A percentile compares a stretch with the other conserved stretches of the same genome.
These are phyloP conservation scores for Prionailurus bengalensis DNA, from an alignment of 2,113 vertebrate species.

Conservation along the genomic window DNA sequence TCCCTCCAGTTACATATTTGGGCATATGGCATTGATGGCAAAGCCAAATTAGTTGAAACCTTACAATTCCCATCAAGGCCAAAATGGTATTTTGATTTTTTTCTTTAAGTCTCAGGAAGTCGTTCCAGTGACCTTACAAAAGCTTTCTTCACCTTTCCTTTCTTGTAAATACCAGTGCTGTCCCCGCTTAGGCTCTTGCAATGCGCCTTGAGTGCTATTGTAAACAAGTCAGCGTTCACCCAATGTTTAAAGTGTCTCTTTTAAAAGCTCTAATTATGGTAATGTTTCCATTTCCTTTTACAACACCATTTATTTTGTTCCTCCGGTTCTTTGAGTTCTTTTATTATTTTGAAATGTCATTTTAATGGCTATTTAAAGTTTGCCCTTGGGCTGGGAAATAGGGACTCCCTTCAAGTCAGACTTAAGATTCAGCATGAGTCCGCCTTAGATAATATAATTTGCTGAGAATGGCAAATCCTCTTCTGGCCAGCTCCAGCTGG, in stretches of 20 bases:
- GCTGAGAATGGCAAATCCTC: conserved; percentile 78
- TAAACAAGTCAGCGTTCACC: conserved; percentile 55
- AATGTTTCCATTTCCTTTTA: conserved; percentile 49
- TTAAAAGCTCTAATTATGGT: not conserved
- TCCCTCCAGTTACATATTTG: not conserved
- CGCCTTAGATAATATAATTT: conserved; percentile 82
- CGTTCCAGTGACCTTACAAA: not conserved
- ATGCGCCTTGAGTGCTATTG: not conserved
- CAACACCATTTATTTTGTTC: conserved; percentile 55
- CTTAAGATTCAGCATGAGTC: conserved; percentile 75
- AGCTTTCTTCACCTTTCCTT: conserved; percentile 38
- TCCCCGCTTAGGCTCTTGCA: conserved; percentile 32
- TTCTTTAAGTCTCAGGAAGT: not conserved
- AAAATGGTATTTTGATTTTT: not conserved
- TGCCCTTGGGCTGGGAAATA: conserved; percentile 72
- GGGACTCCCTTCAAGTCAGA: conserved; percentile 73
- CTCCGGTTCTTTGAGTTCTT: conserved; percentile 68
- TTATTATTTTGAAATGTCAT: conserved; percentile 74
- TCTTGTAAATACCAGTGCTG: conserved; percentile 68
- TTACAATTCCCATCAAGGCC: not conserved
- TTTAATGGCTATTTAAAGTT: conserved; percentile 78
- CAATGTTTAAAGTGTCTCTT: not conserved
- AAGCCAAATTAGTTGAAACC: not conserved
- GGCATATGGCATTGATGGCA: not conserved
- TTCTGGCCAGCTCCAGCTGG: conserved; percentile 75